Conservation (phyloP, 2,888 invertebrate genomes). For the Erebia aethiops region DNA sequence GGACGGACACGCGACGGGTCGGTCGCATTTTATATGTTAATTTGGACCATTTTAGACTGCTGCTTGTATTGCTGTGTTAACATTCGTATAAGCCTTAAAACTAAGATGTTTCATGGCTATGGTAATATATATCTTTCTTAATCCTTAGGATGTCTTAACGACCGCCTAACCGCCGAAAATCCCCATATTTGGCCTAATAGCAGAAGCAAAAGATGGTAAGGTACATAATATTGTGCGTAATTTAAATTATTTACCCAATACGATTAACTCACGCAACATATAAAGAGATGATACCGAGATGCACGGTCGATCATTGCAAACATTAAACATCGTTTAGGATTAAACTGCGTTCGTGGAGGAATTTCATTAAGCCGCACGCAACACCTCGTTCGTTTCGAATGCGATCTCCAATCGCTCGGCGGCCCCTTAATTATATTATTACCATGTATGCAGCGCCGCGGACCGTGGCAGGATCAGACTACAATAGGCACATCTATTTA, state of each 20-base stretch:
- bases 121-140: not conserved
- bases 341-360: slow-evolving; percentile 46
- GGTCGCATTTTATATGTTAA: slow-evolving; percentile 3
- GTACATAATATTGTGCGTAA: not conserved
- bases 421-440: slow-evolving; percentile 69
- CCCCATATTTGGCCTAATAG: not conserved
- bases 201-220: not conserved
- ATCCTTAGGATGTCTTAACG: not conserved
- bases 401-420: slow-evolving; percentile 57
- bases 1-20: slow-evolving; percentile 4
- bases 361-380: slow-evolving; percentile 56
- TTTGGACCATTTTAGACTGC: not conserved
- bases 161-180: not conserved
- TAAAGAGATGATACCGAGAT: slow-evolving; percentile 12
- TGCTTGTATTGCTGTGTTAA: not conserved
- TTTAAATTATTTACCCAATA: slow-evolving; percentile 14
- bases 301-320: slow-evolving; percentile 25
- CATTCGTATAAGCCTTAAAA: not conserved
- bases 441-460: slow-evolving; percentile 50
- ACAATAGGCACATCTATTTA: slow-evolving; percentile 53
- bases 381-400: slow-evolving; percentile 51
- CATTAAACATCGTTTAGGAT: slow-evolving; percentile 30
- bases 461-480: slow-evolving; percentile 41
- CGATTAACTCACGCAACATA: slow-evolving; percentile 17
- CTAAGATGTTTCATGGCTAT: not conserved